Percentiles rank a stretch among this genome's conserved stretches.
Conservation (phyloP, 2,888 invertebrate species). For the Xylota segnis region DNA sequence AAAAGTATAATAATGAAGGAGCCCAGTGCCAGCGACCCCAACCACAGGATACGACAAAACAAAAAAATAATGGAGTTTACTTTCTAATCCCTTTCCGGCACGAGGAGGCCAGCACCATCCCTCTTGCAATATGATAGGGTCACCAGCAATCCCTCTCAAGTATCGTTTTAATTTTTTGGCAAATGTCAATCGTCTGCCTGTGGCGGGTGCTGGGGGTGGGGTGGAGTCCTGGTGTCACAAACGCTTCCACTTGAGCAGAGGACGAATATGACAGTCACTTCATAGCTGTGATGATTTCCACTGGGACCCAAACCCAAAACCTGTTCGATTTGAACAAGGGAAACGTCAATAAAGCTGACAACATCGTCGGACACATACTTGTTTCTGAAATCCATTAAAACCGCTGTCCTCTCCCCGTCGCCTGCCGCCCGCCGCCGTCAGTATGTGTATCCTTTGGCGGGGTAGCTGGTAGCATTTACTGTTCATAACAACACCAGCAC, state of each 20-base stretch:
- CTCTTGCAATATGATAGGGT: slow-evolving; percentile 19
- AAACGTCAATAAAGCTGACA: slow-evolving; percentile 74
- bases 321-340: slow-evolving; percentile 69
- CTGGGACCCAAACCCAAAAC: slow-evolving; percentile 44
- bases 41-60: slow-evolving; percentile 22
- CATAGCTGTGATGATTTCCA: slow-evolving; percentile 65
- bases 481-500: slow-evolving; percentile 25
- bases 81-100: slow-evolving; percentile 62
- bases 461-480: slow-evolving; percentile 47
- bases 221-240: slow-evolving; percentile 5
- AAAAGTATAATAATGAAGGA: slow-evolving; percentile 52
- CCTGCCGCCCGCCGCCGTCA: no score
- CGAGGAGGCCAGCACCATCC: neutral
- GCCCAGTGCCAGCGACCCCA: slow-evolving; percentile 1
- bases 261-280: slow-evolving; percentile 71
- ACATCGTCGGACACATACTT: slow-evolving; percentile 70
- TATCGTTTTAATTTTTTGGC: slow-evolving; percentile 48
- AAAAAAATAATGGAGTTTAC: slow-evolving; percentile 71
- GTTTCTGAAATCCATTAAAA: slow-evolving; percentile 74
- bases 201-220: neutral
- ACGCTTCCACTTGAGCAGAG: slow-evolving; percentile 6
- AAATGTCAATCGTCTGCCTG: slow-evolving; percentile 34
- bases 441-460: slow-evolving; percentile 27
- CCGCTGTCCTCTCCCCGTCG: slow-evolving; percentile 10
- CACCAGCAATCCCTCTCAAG: slow-evolving; percentile 3